Base-by-base conservation (phyloP, 2,113 vertebrate species). In the Trematomus loennbergii region DNA sequence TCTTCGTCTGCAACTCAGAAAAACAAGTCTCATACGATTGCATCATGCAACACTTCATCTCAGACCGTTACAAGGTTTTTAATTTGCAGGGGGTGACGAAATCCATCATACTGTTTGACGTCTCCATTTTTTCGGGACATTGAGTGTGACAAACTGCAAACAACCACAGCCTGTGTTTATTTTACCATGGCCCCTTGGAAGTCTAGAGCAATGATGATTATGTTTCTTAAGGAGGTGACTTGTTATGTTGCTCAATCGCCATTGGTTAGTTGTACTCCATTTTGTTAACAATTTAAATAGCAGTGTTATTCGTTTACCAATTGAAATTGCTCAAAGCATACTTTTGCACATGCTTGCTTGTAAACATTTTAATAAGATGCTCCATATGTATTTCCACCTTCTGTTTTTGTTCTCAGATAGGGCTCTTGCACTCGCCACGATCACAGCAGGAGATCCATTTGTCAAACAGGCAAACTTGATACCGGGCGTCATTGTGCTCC, bases 381-480 rank as follows among this genome's bases (percentile, higher is more conserved):
- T 75, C 53, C 59, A 22, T 63, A 65, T 88, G 74, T 45, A 88
- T 86, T 81, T 67, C 55, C 67, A 80, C 78, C 76, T 58, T 57
- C 48, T 68, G 68, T 69, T 83, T 79, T 75, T 72, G 75, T 81
- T 71, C 67, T 65, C 61, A 81, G 82, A 88, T 88, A 84, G 74
- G 20, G 81, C 77, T 79, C 81, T 82, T 82, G 83, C 87, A 78
- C 85, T 90, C 79, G 85, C 88, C 87, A 81, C 72, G 72, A 90
- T 92, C 91, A 80, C 90, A 89, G 93, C 88, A 73, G 88, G 83
- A 90, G 86, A 93, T 93, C 90, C 91, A 95, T 95, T 95, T 94
- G 94, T 95, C 93, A 94, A 91, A 94, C 90, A 92, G 92, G 91
- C 81, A 90, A 94, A 95, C 92, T 84, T 36, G 93, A 95, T 94